These are phyloP conservation scores for Stomatorhinus walkeri DNA, from an alignment of 2,797 vertebrate genomes.

Conservation along the genomic window DNA sequence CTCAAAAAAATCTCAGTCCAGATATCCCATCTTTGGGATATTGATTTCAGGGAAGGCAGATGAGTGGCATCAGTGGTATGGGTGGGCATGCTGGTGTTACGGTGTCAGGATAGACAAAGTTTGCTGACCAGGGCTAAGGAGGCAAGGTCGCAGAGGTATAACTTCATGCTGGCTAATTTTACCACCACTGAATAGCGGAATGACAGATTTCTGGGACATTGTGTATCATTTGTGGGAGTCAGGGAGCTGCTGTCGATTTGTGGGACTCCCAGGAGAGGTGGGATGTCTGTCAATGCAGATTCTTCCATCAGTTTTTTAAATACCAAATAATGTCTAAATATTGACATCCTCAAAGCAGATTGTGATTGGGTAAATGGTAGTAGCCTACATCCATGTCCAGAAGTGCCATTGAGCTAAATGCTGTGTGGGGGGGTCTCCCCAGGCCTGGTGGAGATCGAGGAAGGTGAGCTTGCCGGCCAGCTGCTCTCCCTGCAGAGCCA, in stretches of 20 bases:
- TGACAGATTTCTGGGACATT: not conserved
- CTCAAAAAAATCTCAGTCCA: not conserved
- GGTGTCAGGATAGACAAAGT: not conserved
- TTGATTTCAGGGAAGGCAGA: not conserved
- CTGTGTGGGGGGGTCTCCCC: slow-evolving; percentile 11
- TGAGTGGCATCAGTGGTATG: not conserved
- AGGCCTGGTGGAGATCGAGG: slow-evolving; percentile 94
- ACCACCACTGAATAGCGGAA: not conserved
- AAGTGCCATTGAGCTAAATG: not conserved
- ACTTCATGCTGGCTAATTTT: not conserved
- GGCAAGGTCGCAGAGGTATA: not conserved
- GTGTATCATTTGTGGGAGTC: not conserved
- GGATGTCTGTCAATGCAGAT: not conserved
- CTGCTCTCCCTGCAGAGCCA: slow-evolving; percentile 75
- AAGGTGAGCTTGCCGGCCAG: slow-evolving; percentile 80
- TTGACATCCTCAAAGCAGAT: not conserved
- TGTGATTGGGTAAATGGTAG: not conserved
- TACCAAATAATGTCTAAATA: not conserved
- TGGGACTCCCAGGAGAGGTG: not conserved
- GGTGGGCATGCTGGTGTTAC: not conserved
- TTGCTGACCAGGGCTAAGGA: not conserved
- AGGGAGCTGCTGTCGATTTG: not conserved
- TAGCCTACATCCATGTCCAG: not conserved
- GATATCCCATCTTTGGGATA: not conserved
- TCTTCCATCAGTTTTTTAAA: not conserved